Conservation (phyloP, 2,113 vertebrate species). For the Helogale parvula region DNA sequence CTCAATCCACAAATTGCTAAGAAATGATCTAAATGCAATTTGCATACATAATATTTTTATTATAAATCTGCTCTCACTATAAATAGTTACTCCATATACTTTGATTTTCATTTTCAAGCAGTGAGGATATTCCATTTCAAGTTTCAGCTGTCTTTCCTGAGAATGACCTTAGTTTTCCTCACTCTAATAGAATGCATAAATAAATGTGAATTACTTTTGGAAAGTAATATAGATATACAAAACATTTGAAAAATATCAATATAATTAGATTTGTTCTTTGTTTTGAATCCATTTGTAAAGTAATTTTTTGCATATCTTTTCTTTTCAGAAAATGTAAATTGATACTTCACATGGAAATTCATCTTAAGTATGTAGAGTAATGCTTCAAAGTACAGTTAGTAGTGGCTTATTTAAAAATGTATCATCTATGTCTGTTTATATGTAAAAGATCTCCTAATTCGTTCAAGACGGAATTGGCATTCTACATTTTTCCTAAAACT, state of each 20-base stretch:
- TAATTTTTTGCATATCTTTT: conserved; percentile 70
- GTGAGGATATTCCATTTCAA: conserved; percentile 52
- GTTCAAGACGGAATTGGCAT: neutral
- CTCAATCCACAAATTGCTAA: conserved; percentile 57
- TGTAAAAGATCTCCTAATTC: neutral
- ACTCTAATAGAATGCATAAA: conserved; percentile 60
- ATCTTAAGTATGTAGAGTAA: conserved; percentile 52
- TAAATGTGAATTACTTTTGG: conserved; percentile 60
- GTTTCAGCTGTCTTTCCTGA: conserved; percentile 69
- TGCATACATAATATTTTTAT: neutral
- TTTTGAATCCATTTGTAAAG: conserved; percentile 76
- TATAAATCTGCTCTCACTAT: conserved; percentile 74
- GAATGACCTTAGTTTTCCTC: conserved; percentile 71
- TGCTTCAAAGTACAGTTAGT: neutral
- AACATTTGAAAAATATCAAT: conserved; percentile 64
- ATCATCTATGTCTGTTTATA: neutral
- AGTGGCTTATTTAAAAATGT: neutral
- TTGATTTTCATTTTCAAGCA: conserved; percentile 72
- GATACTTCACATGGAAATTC: conserved; percentile 73
- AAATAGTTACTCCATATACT: conserved; percentile 64
- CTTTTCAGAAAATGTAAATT: conserved; percentile 78
- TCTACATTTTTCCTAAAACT: neutral
- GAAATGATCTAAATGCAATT: conserved; percentile 53
- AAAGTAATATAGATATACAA: conserved; percentile 40
- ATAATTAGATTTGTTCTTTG: conserved; percentile 68